Conservation (phyloP, 2,888 invertebrate species). For the Trissolcus brochymenae region DNA sequence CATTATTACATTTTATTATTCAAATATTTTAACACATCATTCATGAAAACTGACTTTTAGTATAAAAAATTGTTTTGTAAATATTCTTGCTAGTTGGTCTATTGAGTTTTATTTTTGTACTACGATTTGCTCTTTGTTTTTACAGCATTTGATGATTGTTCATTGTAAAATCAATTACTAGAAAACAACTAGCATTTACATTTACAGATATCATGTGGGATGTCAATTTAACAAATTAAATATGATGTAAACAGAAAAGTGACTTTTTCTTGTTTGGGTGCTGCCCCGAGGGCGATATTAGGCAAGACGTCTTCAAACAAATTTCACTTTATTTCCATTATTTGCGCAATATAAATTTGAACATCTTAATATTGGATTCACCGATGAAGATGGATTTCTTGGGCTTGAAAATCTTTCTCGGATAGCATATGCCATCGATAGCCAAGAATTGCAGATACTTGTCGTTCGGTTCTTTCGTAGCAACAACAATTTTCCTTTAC, state of each 20-base stretch:
- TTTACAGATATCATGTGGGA: constrained; percentile 21
- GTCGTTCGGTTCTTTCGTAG: constrained; percentile 82
- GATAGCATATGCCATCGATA: constrained; percentile 83
- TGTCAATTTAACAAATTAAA: constrained; percentile 31
- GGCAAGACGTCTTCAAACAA: neutral
- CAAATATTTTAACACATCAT: too few species aligned
- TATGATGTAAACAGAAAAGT: constrained; percentile 1
- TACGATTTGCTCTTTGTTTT: constrained; percentile 17
- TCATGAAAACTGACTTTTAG: too few species aligned
- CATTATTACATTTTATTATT: too few species aligned
- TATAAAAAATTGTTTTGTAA: too few species aligned
- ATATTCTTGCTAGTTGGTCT: neutral
- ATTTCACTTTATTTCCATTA: constrained; percentile 2
- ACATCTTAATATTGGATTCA: constrained; percentile 49
- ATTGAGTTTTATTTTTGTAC: constrained; percentile 18
- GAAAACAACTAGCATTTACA: constrained; percentile 32
- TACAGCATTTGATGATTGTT: constrained; percentile 15
- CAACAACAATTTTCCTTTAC: constrained; percentile 80
- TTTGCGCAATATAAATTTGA: constrained; percentile 10
- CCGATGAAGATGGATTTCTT: constrained; percentile 74
- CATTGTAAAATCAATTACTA: constrained; percentile 8
- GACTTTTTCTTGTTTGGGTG: too few species aligned
- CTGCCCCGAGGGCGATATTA: too few species aligned
- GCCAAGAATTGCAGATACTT: constrained; percentile 83
- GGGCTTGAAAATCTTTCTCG: constrained; percentile 81